A percentile compares a stretch with the other conserved stretches of the same genome.
Evolutionary conservation across 2,113 vertebrate species (phyloP).

Genomic region (Burhinus bistriatus): DNA sequence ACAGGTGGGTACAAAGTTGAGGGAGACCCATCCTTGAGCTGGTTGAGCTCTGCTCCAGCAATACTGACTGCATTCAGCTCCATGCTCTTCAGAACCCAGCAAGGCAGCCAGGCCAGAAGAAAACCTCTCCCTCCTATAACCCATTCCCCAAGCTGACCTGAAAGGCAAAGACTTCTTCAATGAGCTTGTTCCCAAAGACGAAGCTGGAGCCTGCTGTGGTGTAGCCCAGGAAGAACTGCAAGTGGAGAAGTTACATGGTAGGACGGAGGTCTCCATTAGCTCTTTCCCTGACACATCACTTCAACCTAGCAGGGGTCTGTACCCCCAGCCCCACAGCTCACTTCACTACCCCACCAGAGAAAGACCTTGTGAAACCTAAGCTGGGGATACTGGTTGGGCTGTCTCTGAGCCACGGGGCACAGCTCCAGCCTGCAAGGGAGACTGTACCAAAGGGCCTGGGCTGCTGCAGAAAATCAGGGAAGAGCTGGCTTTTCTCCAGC

Average conservation of each 20-base stretch:
- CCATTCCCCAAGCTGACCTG: constrained; percentile 77
- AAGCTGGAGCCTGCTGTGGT: constrained; percentile 86
- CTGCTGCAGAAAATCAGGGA: background rate
- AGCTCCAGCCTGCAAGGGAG: background rate
- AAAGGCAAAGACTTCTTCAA: constrained; percentile 85
- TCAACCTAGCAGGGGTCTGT: background rate
- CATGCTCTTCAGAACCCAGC: background rate
- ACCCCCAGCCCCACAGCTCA: background rate
- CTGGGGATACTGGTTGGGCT: background rate
- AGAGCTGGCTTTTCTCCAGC: background rate
- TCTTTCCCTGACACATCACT: background rate
- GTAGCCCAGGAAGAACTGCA: constrained; percentile 87
- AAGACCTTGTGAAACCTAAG: background rate
- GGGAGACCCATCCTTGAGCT: background rate
- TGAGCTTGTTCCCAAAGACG: constrained; percentile 84
- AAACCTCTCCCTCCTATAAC: background rate
- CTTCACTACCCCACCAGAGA: background rate
- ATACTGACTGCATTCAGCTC: background rate
- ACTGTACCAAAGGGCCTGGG: rapidly evolving
- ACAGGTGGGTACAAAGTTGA: background rate
- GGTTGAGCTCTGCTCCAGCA: background rate
- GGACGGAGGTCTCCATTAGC: background rate
- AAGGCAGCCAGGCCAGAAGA: background rate
- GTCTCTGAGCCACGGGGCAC: background rate
- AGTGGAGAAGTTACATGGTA: background rate